A percentile compares a stretch with the other conserved stretches of the same genome.
phyloP scores from a whole-genome alignment of 2,797 vertebrate species.

The Diplodus sargus region DNA sequence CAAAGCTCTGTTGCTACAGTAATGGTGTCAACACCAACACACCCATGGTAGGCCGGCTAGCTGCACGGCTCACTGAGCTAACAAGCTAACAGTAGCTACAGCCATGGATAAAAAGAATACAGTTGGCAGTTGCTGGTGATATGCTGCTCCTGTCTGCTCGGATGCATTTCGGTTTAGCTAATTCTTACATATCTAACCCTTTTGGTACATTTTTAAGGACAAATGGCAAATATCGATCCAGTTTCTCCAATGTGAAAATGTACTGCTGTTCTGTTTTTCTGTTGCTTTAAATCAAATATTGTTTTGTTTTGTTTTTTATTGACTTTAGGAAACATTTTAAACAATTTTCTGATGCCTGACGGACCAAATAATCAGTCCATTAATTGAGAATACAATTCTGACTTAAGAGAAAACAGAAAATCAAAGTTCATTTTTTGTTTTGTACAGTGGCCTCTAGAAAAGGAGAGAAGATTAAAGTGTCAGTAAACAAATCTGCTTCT shows the following conservation, averaged over 20 bases:
- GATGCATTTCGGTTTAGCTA: no score
- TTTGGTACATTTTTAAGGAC: background rate
- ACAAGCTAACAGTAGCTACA: no score
- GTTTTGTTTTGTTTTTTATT: background rate
- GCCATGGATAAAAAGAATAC: no score
- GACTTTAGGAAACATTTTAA: background rate
- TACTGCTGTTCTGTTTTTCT: background rate
- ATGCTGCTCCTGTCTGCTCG: no score
- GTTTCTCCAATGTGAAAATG: background rate
- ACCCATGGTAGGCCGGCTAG: no score
- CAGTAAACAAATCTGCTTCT: background rate
- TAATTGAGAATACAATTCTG: background rate
- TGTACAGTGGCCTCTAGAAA: background rate
- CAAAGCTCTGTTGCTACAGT: no score
- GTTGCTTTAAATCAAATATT: background rate
- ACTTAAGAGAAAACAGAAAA: background rate
- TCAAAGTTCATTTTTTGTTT: slow-evolving; percentile 14
- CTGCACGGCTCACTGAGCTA: no score
- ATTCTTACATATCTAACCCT: no score
- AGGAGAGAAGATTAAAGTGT: background rate
- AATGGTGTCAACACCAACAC: no score
- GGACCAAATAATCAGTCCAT: background rate
- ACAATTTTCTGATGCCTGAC: background rate
- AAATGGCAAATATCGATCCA: background rate
- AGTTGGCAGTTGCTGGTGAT: no score